Base-by-base conservation (phyloP, 2,888 invertebrate species). In the Eupithecia insigniata region DNA sequence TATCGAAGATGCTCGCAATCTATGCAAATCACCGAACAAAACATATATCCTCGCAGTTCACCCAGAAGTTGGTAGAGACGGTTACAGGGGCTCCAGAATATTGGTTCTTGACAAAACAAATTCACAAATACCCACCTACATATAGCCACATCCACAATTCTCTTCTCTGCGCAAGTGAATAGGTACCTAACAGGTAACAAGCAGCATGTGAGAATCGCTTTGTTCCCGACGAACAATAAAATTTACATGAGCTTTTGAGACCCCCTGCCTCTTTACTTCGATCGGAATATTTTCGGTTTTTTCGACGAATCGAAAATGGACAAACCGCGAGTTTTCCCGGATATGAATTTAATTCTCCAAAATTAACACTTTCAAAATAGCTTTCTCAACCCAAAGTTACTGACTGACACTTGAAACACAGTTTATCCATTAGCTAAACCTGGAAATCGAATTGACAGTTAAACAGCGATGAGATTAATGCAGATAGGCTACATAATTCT, bases 201-300 rank as follows among this genome's bases (percentile, higher is more conserved):
- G 81, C 78, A 79, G 78, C 80, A 79, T 81, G 77, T 78, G 75
- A 78, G 78, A 82, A 79, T 76, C 78, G 83, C 79, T 85, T 85
- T 85, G 83, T 85, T 86, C 84, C 79, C 81, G 75, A 76, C 69
- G 80, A 79, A 81, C 87, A 79, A 89, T 90, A 87, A 90, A 87
- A 90, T 90, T 89, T 89, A 87, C 89, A 89, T 90, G 84, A 87
- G 89, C 83, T 85, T 72, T 80, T 77, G 79, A 78, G 79, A 81
- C 80, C 82, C 80, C 82, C 81, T 80, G 80, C 79, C 82, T 80
- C 81, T 81, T 83, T 39, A 79, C 78, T 77, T 78, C 78, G 79
- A 80, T 78, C 69, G 75, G 71, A 74, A 83, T 83, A 80, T 75
- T 77, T 77, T 77, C 22, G 18, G 22, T 64, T 62, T 62, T n/a